Conservation (phyloP, 1,140 invertebrate genomes). For the Papilio polytes region DNA sequence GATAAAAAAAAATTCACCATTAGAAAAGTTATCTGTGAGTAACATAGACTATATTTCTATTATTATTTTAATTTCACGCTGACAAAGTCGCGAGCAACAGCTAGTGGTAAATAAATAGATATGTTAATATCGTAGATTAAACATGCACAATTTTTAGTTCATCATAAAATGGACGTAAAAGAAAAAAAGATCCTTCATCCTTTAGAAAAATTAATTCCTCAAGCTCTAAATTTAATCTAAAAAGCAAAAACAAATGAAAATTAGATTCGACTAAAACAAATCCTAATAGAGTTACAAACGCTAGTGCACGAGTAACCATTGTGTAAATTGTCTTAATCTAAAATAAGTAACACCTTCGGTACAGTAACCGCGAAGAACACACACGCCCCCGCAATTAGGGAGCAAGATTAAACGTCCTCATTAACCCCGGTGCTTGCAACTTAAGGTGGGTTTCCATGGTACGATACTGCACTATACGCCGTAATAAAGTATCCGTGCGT, state of each 20-base stretch:
- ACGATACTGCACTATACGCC: background rate
- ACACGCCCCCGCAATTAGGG: slow-evolving; percentile 32
- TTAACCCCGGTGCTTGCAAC: slow-evolving; percentile 29
- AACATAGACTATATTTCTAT: too few species aligned
- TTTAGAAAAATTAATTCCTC: background rate
- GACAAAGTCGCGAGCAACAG: too few species aligned
- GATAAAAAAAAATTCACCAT: too few species aligned
- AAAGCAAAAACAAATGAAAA: background rate
- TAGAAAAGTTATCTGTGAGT: too few species aligned
- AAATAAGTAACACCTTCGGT: slow-evolving; percentile 13
- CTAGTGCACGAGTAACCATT: background rate
- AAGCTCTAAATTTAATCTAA: background rate
- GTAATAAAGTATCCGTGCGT: background rate
- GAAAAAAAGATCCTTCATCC: background rate
- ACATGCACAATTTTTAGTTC: background rate
- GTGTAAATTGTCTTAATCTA: slow-evolving; percentile 34
- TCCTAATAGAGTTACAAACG: background rate
- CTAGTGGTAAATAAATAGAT: too few species aligned
- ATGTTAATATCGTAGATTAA: too few species aligned
- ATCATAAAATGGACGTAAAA: background rate
- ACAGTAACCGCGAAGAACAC: slow-evolving; percentile 36
- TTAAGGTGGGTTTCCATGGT: background rate
- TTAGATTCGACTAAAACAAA: background rate
- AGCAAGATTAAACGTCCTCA: slow-evolving; percentile 37
- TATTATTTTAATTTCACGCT: too few species aligned